Base-by-base conservation (phyloP, 2,888 invertebrate genomes). In the Coelopa pilipes region DNA sequence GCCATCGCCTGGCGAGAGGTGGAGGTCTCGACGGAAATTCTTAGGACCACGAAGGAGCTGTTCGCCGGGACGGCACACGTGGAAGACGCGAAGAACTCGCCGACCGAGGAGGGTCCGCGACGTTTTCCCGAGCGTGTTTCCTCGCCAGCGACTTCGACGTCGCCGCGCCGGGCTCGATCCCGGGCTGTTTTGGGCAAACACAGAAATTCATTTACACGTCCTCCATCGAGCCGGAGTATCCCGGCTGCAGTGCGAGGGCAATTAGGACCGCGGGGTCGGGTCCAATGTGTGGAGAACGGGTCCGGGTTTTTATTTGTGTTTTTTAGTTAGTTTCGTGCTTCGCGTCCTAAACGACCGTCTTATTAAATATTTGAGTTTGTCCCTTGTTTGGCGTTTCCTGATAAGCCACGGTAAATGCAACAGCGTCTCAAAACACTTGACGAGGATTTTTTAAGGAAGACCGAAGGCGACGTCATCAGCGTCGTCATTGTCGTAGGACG, bases 321-420 rank as follows among this genome's bases (percentile, higher is more conserved):
- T n/a, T 34, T 4, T 45, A 0, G 13, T 17, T 15, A 9, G 13
- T 46, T 46, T 45, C 50, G 62, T 62, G 62, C 34, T 62, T 49
- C 17, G 50, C 62, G 60, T 62, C 62, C 19, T 19, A 46, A 70
- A 46, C 34, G 60, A 59, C 59, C 15, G 21, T 13, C 59, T 70
- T 59, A 17, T 59, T 55, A 60, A 60, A 60, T 70, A 70, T 70
- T 70, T 70, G 47, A 47, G 13, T 59, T 70, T 55, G 19, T 70
- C 17, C 15, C 45, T 45, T 69, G 17, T 47, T 59, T 34, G 34
- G 34, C 2, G 11, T 45, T 45, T n/a, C 12, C 21, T 49, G 70
- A 70, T 59, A 70, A 70, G 70, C 34, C 47, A 57, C 12, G 50
- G 50, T 34, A 19, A 17, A 11, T 50, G 11, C 34, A 63, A 34